Conservation (phyloP, 2,888 invertebrate genomes). For the Polydrusus cervinus region DNA sequence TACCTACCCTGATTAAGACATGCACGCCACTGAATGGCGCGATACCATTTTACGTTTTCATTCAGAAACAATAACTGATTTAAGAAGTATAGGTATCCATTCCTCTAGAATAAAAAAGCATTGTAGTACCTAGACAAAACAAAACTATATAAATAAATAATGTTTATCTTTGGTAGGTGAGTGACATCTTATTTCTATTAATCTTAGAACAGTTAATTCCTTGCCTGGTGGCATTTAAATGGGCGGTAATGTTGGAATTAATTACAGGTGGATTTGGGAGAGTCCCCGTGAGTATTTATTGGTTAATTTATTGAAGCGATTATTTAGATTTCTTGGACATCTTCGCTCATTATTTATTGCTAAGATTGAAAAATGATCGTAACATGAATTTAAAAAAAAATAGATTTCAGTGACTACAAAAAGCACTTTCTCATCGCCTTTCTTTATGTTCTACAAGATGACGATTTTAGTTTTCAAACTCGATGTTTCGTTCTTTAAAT, state of each 20-base stretch:
- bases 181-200: not conserved
- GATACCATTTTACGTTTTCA: no score
- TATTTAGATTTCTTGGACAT: conserved; percentile 2
- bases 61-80: no score
- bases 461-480: no score
- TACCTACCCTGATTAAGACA: no score
- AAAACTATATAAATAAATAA: not conserved
- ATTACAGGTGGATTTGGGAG: not conserved
- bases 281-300: not conserved
- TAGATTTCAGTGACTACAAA: no score
- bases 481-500: no score
- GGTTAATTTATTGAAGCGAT: not conserved
- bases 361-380: not conserved
- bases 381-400: no score
- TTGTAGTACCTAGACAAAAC: not conserved
- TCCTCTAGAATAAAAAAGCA: no score
- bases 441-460: no score
- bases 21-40: no score
- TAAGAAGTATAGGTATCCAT: no score
- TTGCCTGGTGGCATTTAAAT: not conserved
- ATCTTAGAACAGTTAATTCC: not conserved
- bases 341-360: not conserved
- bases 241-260: not conserved
- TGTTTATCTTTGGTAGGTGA: not conserved
- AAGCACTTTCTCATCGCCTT: no score